Percentiles rank a stretch among this genome's conserved stretches.
Conservation (phyloP, 2,113 vertebrate species). For the Hyla sarda region DNA sequence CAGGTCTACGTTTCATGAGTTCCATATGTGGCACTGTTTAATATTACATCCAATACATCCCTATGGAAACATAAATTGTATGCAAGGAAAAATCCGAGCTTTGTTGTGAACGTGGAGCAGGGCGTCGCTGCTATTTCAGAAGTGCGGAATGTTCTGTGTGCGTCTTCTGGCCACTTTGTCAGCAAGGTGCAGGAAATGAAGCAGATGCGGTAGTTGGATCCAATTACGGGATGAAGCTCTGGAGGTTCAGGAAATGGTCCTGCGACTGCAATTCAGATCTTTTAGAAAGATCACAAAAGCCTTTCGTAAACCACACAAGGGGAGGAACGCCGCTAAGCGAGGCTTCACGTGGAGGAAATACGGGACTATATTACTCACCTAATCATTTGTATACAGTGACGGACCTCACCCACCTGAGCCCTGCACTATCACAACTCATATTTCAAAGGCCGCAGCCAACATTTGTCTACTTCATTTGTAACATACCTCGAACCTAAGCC, state of each 20-base stretch:
- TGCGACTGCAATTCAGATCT: not conserved
- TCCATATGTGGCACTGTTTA: constrained; percentile 53
- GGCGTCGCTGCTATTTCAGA: constrained; percentile 22
- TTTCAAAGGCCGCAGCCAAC: not conserved
- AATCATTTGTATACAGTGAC: not conserved
- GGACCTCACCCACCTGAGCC: constrained; percentile 25
- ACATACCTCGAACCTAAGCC: not conserved
- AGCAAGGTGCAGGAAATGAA: constrained; percentile 47
- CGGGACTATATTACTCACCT: constrained; percentile 21
- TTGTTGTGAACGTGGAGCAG: not conserved
- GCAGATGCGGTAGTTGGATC: constrained; percentile 20
- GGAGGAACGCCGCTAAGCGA: not conserved
- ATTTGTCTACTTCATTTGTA: not conserved
- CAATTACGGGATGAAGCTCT: constrained; percentile 6
- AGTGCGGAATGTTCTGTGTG: constrained; percentile 33
- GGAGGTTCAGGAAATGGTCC: not conserved
- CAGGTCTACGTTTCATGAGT: constrained; percentile 17
- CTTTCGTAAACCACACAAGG: constrained; percentile 6
- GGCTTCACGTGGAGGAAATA: not conserved
- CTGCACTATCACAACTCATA: not conserved
- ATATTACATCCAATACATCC: constrained; percentile 54
- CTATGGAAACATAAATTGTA: constrained; percentile 9
- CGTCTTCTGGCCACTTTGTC: constrained; percentile 22
- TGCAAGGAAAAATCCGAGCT: constrained; percentile 50
- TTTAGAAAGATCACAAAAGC: constrained; percentile 1